Percentiles rank a stretch among this genome's conserved stretches.
Conservation (phyloP, 2,113 vertebrate species). For the Nannobrachium achirus region DNA sequence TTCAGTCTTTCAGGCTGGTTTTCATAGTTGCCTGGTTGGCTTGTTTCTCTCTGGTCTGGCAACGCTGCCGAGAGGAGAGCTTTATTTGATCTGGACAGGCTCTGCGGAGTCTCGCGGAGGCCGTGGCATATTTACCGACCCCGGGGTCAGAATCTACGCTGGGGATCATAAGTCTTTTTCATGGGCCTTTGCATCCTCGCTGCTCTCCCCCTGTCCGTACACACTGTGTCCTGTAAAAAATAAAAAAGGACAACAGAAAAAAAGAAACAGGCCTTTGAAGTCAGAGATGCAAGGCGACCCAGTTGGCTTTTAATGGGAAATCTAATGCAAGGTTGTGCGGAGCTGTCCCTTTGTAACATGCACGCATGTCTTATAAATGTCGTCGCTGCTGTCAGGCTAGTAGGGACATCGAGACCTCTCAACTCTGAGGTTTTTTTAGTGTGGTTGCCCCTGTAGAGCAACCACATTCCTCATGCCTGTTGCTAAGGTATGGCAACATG, state of each 20-base stretch:
- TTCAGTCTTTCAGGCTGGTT: no score
- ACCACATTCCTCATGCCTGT: no score
- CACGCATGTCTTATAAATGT: constrained; percentile 46
- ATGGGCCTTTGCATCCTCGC: constrained; percentile 27
- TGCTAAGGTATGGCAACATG: no score
- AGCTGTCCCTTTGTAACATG: constrained; percentile 50
- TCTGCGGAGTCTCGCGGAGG: constrained; percentile 44
- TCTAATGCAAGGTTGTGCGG: constrained; percentile 61
- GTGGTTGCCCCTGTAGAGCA: no score
- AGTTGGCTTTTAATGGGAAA: constrained; percentile 58
- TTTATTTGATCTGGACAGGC: constrained; percentile 74
- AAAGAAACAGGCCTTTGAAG: constrained; percentile 65
- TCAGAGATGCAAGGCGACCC: constrained; percentile 33
- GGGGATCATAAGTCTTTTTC: constrained; percentile 71
- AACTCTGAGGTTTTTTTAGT: no score
- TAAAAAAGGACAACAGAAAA: no score
- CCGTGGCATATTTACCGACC: constrained; percentile 61
- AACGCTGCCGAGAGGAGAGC: neutral
- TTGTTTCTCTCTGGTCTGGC: no score
- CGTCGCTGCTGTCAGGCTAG: no score
- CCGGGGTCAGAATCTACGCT: constrained; percentile 58
- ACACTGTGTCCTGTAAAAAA: constrained; percentile 62
- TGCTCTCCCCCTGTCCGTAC: constrained; percentile 45
- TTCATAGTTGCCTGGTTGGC: no score
- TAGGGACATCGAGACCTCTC: no score